Percentiles rank a stretch among this genome's conserved stretches.
Evolutionary conservation across 2,113 vertebrate genomes (phyloP).

Genomic region (Coreoperca whiteheadi): DNA sequence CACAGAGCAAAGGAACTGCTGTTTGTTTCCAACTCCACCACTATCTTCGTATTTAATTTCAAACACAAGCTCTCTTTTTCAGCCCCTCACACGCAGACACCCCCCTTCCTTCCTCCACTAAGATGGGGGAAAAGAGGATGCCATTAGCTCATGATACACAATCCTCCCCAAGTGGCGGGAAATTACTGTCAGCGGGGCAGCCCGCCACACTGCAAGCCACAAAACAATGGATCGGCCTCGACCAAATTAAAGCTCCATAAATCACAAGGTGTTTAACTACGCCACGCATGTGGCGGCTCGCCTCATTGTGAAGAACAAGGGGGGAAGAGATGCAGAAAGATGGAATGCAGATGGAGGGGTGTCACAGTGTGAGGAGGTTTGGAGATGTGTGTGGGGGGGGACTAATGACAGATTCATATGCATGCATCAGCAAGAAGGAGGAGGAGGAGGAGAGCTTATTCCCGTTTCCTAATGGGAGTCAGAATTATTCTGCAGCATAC

Average conservation of each 20-base stretch:
- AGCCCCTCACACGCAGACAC: slow-evolving; percentile 33
- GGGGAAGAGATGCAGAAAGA: slow-evolving; percentile 32
- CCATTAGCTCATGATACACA: slow-evolving; percentile 80
- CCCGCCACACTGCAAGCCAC: slow-evolving; percentile 60
- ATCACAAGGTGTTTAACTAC: slow-evolving; percentile 80
- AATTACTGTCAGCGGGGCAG: slow-evolving; percentile 82
- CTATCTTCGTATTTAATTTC: slow-evolving; percentile 52
- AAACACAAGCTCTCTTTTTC: slow-evolving; percentile 45
- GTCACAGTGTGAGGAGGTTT: slow-evolving; percentile 44
- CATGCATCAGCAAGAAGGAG: slow-evolving; percentile 32
- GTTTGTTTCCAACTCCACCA: slow-evolving; percentile 81
- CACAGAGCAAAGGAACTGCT: slow-evolving; percentile 73
- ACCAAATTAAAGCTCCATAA: slow-evolving; percentile 83
- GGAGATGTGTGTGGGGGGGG: slow-evolving; percentile 11
- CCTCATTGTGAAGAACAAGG: slow-evolving; percentile 30
- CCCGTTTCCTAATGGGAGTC: slow-evolving; percentile 23
- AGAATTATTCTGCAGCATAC: slow-evolving; percentile 19
- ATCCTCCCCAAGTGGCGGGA: slow-evolving; percentile 79
- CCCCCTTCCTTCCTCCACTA: slow-evolving; percentile 66
- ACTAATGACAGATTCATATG: slow-evolving; percentile 62
- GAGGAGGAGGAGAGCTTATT: slow-evolving; percentile 13
- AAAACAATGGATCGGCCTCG: slow-evolving; percentile 72
- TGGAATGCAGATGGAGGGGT: slow-evolving; percentile 39
- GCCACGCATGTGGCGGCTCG: slow-evolving; percentile 46
- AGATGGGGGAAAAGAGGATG: slow-evolving; percentile 67